phyloP scores from a whole-genome alignment of 2,797 vertebrate genomes.

The Poecilia picta region DNA sequence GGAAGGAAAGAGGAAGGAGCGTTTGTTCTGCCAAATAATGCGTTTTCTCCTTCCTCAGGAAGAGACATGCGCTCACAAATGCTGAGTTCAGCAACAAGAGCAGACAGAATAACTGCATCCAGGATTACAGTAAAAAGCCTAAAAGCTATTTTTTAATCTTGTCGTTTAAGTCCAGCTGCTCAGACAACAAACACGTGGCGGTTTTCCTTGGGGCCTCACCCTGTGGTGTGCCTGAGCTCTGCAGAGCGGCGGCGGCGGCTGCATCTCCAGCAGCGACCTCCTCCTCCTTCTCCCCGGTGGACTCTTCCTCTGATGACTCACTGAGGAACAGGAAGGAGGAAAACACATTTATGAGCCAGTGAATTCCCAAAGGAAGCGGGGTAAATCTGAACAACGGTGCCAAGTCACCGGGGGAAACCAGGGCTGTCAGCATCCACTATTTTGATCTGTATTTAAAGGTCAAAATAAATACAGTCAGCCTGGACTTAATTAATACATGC shows the following conservation, averaged over 20 bases:
- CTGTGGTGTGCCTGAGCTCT: conserved; percentile 46
- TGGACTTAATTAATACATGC: background rate
- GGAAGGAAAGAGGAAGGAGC: conserved; percentile 63
- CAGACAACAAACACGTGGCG: conserved; percentile 5
- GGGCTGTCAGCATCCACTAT: background rate
- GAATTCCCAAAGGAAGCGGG: background rate
- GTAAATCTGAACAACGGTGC: conserved; percentile 1
- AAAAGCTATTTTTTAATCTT: background rate
- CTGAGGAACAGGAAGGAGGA: conserved; percentile 52
- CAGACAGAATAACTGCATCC: background rate
- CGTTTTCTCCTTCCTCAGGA: conserved; percentile 55
- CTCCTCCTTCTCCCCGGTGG: conserved; percentile 70
- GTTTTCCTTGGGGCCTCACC: conserved; percentile 48
- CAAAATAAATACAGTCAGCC: background rate
- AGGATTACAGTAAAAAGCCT: background rate
- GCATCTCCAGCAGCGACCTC: conserved; percentile 31
- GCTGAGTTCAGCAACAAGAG: conserved; percentile 30
- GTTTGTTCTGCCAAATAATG: conserved; percentile 43
- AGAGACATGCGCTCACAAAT: background rate
- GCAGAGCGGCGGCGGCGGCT: conserved; percentile 17
- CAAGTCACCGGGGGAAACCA: background rate
- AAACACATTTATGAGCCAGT: conserved; percentile 1
- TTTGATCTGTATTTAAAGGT: too few species aligned
- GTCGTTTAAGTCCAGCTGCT: background rate
- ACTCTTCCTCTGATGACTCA: conserved; percentile 83